Percentiles rank a stretch among this genome's conserved stretches.
Conservation (phyloP, 2,888 invertebrate genomes). For the Aromia moschata region DNA sequence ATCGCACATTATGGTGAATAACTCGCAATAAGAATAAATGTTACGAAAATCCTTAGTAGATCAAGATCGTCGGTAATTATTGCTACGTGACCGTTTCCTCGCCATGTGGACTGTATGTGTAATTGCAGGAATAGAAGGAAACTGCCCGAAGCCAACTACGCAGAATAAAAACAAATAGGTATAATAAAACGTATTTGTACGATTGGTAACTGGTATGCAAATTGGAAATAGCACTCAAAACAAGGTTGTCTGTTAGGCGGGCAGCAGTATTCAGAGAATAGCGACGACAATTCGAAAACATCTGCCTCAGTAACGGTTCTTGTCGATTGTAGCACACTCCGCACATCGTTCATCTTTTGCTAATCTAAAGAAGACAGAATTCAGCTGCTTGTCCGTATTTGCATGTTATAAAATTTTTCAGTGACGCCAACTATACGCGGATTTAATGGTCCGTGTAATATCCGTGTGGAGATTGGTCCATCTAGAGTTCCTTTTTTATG, state of each 20-base stretch:
- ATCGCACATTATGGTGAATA: no score
- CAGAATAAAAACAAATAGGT: constrained; percentile 4
- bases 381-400: no score
- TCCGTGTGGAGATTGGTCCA: no score
- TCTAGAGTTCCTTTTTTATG: no score
- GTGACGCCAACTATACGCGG: no score
- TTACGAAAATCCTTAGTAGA: not conserved
- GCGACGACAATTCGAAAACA: not conserved
- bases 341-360: no score
- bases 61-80: constrained; percentile 7
- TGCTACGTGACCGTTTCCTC: constrained; percentile 1
- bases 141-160: constrained; percentile 11
- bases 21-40: constrained; percentile 3
- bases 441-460: no score
- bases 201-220: constrained; percentile 16
- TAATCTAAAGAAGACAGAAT: no score
- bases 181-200: constrained; percentile 17
- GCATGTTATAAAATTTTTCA: no score
- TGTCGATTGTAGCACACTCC: not conserved
- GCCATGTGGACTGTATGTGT: constrained; percentile 17
- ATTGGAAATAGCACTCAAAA: constrained; percentile 12
- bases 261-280: not conserved
- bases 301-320: not conserved
- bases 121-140: constrained; percentile 9
- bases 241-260: constrained; percentile 4